These are phyloP conservation scores for Pontoporia blainvillei DNA, from an alignment of 2,113 vertebrate genomes.

Conservation along the genomic window DNA sequence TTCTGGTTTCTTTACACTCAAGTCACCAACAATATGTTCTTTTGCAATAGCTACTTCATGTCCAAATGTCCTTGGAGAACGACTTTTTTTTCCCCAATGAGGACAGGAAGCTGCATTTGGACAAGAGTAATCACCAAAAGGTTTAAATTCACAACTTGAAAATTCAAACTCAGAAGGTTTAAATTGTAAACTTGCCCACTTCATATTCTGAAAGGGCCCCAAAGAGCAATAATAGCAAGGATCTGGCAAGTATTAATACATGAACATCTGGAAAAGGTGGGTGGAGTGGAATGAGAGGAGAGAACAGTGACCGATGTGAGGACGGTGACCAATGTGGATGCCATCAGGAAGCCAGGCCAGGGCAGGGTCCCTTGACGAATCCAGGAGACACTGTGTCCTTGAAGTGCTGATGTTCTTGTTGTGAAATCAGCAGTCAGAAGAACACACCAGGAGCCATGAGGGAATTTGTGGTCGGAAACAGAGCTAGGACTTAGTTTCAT, in stretches of 20 bases:
- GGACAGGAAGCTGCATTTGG: slow-evolving; percentile 17
- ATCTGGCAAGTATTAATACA: neutral
- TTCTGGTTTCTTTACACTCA: slow-evolving; percentile 11
- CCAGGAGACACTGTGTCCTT: slow-evolving; percentile 22
- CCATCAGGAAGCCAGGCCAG: neutral
- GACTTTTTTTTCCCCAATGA: neutral
- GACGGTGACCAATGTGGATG: neutral
- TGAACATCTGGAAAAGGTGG: slow-evolving; percentile 21
- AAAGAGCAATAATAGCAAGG: slow-evolving; percentile 5
- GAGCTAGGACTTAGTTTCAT: neutral
- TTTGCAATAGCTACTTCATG: slow-evolving; percentile 36
- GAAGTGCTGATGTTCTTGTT: neutral
- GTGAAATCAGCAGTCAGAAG: neutral
- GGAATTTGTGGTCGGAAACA: neutral
- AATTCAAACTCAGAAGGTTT: slow-evolving; percentile 29
- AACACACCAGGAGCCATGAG: neutral
- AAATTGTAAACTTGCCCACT: neutral
- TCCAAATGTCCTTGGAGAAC: slow-evolving; percentile 17
- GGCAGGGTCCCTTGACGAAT: neutral
- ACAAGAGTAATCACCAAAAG: slow-evolving; percentile 2
- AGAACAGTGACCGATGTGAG: neutral
- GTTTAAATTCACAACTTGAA: slow-evolving; percentile 42
- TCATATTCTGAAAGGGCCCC: slow-evolving; percentile 1
- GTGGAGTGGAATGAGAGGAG: neutral
- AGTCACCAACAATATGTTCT: slow-evolving; percentile 17